Conservation (phyloP, 2,797 vertebrate species). For the Hybognathus amarus region DNA sequence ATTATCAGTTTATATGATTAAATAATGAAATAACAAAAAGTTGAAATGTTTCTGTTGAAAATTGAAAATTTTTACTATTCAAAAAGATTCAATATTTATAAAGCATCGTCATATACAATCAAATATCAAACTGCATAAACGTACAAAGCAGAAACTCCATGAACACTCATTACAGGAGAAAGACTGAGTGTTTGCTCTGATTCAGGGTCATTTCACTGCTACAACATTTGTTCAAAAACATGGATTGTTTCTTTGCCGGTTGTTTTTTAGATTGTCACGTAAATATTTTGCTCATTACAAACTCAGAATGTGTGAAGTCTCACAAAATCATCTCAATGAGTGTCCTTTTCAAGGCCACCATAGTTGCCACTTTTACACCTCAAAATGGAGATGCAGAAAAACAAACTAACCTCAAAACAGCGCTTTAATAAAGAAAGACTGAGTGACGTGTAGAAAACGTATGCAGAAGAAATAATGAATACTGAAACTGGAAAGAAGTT, state of each 20-base stretch:
- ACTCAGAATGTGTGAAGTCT: constrained; percentile 2
- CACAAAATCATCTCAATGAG: constrained; percentile 53
- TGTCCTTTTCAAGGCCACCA: constrained; percentile 61
- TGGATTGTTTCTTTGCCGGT: neutral
- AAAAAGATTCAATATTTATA: constrained; percentile 47
- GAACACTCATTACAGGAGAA: neutral
- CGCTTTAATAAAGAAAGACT: constrained; percentile 37
- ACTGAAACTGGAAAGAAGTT: constrained; percentile 44
- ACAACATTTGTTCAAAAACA: neutral
- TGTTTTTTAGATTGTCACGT: neutral
- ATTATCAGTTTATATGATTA: neutral
- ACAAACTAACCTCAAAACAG: constrained; percentile 47
- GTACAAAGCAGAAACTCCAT: constrained; percentile 21
- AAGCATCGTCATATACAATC: constrained; percentile 45
- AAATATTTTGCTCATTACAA: constrained; percentile 37
- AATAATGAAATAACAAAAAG: neutral
- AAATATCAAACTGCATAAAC: constrained; percentile 43
- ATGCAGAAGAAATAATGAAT: constrained; percentile 46
- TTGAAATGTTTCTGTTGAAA: constrained; percentile 3
- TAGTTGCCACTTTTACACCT: constrained; percentile 55
- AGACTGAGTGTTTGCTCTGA: neutral
- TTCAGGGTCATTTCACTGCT: constrained; percentile 2
- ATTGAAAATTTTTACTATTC: constrained; percentile 10
- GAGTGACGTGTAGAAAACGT: constrained; percentile 13
- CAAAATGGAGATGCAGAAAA: constrained; percentile 47